Evolutionary conservation across 2,113 vertebrate genomes (phyloP).

Genomic region (Ranitomeya imitator): DNA sequence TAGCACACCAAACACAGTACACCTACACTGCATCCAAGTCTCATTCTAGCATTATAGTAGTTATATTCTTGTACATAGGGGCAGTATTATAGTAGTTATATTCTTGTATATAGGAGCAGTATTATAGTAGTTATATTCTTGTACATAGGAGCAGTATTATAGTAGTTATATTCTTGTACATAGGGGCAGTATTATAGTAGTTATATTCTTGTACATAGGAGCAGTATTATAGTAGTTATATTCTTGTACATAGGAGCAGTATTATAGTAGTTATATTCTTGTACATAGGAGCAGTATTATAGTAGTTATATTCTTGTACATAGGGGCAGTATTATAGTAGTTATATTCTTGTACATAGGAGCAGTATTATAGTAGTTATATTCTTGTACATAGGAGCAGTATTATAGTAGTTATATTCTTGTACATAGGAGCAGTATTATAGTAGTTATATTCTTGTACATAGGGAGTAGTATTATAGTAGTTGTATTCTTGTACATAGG

Average conservation of each 20-base stretch:
- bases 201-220: constrained; percentile 1
- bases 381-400: no score
- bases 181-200: constrained; percentile 1
- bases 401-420: no score
- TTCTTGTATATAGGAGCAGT: background rate
- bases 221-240: constrained; percentile 9
- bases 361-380: no score
- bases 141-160: background rate
- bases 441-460: no score
- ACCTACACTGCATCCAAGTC: background rate
- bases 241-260: background rate
- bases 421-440: no score
- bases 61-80: background rate
- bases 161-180: background rate
- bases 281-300: background rate
- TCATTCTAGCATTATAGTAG: background rate
- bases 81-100: background rate
- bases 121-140: background rate
- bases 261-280: constrained; percentile 13
- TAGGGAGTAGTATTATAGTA: no score
- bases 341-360: background rate
- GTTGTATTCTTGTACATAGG: no score
- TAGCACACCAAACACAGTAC: background rate
- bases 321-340: background rate
- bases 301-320: background rate